Percentiles rank a stretch among this genome's conserved stretches.
These are phyloP conservation scores for Maniola jurtina DNA, from an alignment of 1,140 invertebrate genomes.

Conservation along the genomic window DNA sequence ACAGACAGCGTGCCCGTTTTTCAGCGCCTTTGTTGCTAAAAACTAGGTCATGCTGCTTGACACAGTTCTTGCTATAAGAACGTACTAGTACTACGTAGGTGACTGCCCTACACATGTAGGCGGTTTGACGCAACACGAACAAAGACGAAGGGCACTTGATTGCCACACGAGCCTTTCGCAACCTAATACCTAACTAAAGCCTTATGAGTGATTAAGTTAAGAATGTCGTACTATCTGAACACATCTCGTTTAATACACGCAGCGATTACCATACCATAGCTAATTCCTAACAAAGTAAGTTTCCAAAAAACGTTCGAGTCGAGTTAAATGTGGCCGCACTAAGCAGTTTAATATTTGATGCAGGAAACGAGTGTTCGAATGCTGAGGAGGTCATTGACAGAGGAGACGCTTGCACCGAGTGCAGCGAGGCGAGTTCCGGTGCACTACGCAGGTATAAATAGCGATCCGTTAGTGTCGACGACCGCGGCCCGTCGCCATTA, in stretches of 20 bases:
- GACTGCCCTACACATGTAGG: constrained; percentile 65
- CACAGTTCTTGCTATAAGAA: constrained; percentile 56
- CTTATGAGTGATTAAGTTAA: constrained; percentile 25
- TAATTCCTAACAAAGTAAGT: constrained; percentile 24
- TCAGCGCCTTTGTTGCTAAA: constrained; percentile 20
- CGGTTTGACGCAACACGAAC: constrained; percentile 66
- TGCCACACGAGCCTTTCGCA: constrained; percentile 51
- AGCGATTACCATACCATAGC: no score
- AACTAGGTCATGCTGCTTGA: constrained; percentile 66
- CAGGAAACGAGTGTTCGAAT: constrained; percentile 47
- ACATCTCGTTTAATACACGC: background rate
- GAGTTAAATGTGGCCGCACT: constrained; percentile 8
- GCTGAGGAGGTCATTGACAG: constrained; percentile 72
- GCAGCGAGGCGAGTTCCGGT: constrained; percentile 73
- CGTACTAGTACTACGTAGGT: constrained; percentile 38
- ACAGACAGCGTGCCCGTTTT: constrained; percentile 13
- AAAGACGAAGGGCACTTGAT: constrained; percentile 67
- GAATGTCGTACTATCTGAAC: background rate
- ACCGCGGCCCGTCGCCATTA: constrained; percentile 58
- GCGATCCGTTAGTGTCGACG: constrained; percentile 76
- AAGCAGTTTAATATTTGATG: constrained; percentile 35
- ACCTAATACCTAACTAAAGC: constrained; percentile 24
- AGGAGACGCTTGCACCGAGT: constrained; percentile 71
- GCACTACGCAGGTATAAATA: constrained; percentile 76
- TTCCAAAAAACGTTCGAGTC: background rate